A percentile compares a stretch with the other conserved stretches of the same genome.
Conservation (phyloP, 2,113 vertebrate genomes). For the Gasterosteus nipponicus region DNA sequence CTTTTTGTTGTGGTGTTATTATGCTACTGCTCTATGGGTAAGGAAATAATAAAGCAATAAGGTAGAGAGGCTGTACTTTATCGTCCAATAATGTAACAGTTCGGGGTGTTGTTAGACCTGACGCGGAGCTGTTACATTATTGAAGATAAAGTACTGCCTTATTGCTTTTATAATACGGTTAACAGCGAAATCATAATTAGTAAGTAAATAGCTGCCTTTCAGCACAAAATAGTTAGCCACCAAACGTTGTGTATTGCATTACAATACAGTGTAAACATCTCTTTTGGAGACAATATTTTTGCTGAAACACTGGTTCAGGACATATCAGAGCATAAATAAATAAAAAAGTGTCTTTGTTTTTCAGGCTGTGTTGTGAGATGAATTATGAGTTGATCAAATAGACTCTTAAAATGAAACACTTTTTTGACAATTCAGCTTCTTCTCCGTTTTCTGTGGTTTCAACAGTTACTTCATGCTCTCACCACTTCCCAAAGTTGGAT, state of each 20-base stretch:
- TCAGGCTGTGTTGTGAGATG: background rate
- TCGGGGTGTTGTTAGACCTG: no score
- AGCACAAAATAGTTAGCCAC: no score
- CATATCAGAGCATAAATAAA: background rate
- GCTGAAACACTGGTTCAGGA: background rate
- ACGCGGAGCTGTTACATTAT: no score
- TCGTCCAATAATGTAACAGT: no score
- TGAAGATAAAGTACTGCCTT: no score
- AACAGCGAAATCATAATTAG: no score
- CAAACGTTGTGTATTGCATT: no score
- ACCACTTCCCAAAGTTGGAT: background rate
- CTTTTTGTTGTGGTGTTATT: background rate
- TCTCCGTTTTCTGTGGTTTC: conserved; percentile 15
- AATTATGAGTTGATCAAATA: background rate
- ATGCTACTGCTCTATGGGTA: conserved; percentile 10
- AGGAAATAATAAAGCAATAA: conserved; percentile 31
- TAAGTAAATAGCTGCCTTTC: no score
- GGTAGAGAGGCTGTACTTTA: no score
- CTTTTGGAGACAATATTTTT: background rate
- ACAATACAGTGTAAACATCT: background rate
- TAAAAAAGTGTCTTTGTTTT: background rate
- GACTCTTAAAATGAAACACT: background rate
- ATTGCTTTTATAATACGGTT: no score
- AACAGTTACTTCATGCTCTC: conserved; percentile 1
- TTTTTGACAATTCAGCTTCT: conserved; percentile 1